Percentiles rank a stretch among this genome's conserved stretches.
These are phyloP conservation scores for Acyrthosiphon pisum DNA, from an alignment of 1,140 invertebrate species.

Conservation along the genomic window DNA sequence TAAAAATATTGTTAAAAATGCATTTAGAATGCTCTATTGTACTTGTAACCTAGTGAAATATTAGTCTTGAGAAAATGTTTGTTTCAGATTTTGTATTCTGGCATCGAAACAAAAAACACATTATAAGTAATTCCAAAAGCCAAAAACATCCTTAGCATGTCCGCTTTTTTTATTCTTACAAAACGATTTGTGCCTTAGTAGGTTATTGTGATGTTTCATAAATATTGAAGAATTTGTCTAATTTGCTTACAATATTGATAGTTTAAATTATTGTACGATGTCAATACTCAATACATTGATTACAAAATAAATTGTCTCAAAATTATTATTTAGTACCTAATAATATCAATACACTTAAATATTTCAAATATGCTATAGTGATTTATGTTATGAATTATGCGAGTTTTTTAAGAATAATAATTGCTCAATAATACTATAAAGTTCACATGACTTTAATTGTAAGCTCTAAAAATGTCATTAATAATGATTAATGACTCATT, in stretches of 20 bases:
- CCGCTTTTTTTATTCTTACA: background rate
- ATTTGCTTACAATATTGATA: background rate
- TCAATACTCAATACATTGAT: background rate
- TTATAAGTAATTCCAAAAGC: background rate
- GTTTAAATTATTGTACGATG: background rate
- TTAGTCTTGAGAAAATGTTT: background rate
- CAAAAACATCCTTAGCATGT: background rate
- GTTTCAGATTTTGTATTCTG: background rate
- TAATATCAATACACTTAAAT: too few species aligned
- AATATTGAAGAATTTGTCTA: background rate
- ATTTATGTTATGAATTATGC: too few species aligned
- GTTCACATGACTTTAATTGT: too few species aligned
- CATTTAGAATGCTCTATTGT: background rate
- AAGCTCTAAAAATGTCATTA: too few species aligned
- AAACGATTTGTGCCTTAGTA: background rate
- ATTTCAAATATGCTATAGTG: too few species aligned
- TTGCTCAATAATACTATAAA: too few species aligned
- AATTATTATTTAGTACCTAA: background rate
- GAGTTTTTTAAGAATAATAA: too few species aligned
- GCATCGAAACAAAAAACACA: conserved; percentile 15
- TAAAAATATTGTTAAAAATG: background rate
- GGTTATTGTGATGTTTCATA: background rate
- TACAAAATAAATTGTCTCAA: background rate
- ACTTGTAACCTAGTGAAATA: background rate
- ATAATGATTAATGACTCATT: too few species aligned